These are phyloP conservation scores for Brachypalpus laphriformis DNA, from an alignment of 2,888 invertebrate genomes.

Conservation along the genomic window DNA sequence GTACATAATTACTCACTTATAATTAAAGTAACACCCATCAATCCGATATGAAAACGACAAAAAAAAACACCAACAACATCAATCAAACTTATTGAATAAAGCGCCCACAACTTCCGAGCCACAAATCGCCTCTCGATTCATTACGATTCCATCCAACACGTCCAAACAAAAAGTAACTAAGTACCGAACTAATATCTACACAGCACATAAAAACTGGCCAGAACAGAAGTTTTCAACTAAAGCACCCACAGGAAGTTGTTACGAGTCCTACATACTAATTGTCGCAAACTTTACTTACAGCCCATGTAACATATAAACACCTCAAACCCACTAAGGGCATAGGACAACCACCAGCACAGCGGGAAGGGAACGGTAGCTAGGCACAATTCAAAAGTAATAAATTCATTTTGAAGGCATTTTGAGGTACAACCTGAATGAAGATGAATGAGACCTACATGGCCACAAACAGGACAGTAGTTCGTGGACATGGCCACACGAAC, in stretches of 20 bases:
- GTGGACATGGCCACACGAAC: constrained; percentile 9
- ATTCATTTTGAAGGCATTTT: constrained; percentile 35
- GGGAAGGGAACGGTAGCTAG: too few species aligned
- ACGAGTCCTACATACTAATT: constrained; percentile 39
- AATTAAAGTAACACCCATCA: constrained; percentile 46
- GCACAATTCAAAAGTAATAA: constrained; percentile 47
- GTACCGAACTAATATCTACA: constrained; percentile 45
- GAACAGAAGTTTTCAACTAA: constrained; percentile 40
- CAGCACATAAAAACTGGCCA: constrained; percentile 24
- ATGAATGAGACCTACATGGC: not conserved
- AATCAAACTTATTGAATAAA: constrained; percentile 38
- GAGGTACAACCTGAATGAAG: constrained; percentile 14
- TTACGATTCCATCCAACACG: constrained; percentile 39
- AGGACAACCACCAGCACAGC: not conserved
- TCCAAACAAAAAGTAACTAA: constrained; percentile 51
- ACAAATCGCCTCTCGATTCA: constrained; percentile 22
- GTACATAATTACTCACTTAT: constrained; percentile 40
- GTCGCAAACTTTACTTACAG: constrained; percentile 22
- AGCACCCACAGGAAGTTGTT: constrained; percentile 27
- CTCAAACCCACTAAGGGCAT: too few species aligned
- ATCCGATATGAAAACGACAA: not conserved
- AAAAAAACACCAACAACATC: not conserved
- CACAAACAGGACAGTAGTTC: constrained; percentile 3
- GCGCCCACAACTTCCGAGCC: not conserved
- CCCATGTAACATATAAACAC: not conserved